Percentiles rank a stretch among this genome's conserved stretches.
These are phyloP conservation scores for Aspidapion aeneum DNA, from an alignment of 2,888 invertebrate genomes.

Conservation along the genomic window DNA sequence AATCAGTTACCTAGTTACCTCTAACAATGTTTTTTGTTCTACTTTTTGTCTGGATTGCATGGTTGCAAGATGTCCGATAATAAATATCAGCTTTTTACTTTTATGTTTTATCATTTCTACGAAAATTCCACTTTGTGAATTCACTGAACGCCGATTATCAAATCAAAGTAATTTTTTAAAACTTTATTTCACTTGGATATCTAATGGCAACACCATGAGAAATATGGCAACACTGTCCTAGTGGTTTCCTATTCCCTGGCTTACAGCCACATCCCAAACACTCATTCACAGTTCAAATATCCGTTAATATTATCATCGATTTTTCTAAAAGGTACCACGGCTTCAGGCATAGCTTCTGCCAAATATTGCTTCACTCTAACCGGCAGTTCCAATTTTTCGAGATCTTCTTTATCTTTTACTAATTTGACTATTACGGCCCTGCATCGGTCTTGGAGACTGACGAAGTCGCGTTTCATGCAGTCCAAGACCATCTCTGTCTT, in stretches of 20 bases:
- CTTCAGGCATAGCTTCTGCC: constrained; percentile 52
- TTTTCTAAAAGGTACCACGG: constrained; percentile 40
- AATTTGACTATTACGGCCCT: constrained; percentile 59
- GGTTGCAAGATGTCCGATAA: too few species aligned
- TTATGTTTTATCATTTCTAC: too few species aligned
- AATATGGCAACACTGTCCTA: background rate
- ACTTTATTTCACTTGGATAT: too few species aligned
- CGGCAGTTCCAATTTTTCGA: constrained; percentile 57
- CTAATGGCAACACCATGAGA: too few species aligned
- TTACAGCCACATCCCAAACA: constrained; percentile 18
- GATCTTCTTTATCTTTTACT: constrained; percentile 49
- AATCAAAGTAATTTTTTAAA: too few species aligned
- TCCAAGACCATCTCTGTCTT: constrained; percentile 70
- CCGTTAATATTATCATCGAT: constrained; percentile 39
- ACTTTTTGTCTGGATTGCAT: too few species aligned
- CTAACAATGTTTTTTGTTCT: too few species aligned
- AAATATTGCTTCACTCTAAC: constrained; percentile 56
- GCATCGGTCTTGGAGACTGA: constrained; percentile 66
- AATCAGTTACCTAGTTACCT: too few species aligned
- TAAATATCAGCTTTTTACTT: too few species aligned
- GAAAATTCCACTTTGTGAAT: too few species aligned
- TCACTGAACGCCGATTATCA: too few species aligned
- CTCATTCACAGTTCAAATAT: background rate
- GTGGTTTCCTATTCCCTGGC: constrained; percentile 18
- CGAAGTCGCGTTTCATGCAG: constrained; percentile 58